Conservation (phyloP, 23 tunicate genomes). For the Clavelina lepadiformis region DNA sequence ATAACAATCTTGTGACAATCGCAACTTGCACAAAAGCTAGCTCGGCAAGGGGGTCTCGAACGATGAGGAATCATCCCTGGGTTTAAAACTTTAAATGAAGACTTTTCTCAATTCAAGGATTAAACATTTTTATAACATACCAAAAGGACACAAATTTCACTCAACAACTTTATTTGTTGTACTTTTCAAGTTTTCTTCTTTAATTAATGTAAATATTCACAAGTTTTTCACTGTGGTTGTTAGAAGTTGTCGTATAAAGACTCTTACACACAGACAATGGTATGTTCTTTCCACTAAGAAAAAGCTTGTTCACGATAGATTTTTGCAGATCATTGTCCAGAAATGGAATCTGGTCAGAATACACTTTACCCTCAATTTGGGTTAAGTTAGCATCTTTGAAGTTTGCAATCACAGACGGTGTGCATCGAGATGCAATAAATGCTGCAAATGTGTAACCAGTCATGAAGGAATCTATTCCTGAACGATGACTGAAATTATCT, state of each 20-base stretch:
- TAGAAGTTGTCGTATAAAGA: constrained; percentile 46
- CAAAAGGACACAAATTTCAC: no score
- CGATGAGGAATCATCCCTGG: no score
- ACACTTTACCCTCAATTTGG: not conserved
- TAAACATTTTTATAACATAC: no score
- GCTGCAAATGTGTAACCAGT: constrained; percentile 73
- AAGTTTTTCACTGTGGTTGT: constrained; percentile 51
- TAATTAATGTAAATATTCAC: constrained; percentile 35
- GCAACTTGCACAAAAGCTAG: no score
- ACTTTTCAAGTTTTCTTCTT: no score
- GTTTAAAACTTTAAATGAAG: no score
- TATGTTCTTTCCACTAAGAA: constrained; percentile 48
- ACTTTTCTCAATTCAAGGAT: no score
- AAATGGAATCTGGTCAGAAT: constrained; percentile 22
- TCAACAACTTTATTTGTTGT: no score
- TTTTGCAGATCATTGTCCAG: constrained; percentile 16
- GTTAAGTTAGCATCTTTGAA: not conserved
- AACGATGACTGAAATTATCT: no score
- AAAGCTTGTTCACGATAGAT: constrained; percentile 38
- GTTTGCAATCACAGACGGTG: not conserved
- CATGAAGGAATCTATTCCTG: constrained; percentile 72
- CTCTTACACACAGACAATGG: constrained; percentile 69
- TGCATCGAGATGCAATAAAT: constrained; percentile 26
- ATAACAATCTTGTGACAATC: no score
- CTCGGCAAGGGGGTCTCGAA: no score